Conservation (phyloP, 2,113 vertebrate genomes). For the Lampris incognitus region DNA sequence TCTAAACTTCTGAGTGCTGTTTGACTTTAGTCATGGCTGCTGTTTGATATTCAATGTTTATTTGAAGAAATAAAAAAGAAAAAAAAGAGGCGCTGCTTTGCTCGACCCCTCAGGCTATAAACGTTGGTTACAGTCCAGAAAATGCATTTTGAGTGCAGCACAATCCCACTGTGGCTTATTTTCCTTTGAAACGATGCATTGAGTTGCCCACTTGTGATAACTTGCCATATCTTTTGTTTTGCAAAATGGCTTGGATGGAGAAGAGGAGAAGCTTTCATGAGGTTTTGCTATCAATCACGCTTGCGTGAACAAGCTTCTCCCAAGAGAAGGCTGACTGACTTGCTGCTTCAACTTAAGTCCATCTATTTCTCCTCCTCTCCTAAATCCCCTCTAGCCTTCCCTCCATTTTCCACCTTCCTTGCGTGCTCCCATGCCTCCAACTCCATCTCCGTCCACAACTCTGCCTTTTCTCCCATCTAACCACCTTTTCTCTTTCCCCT, state of each 20-base stretch:
- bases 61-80: slow-evolving; percentile 61
- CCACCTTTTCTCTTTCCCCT: neutral
- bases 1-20: slow-evolving; percentile 66
- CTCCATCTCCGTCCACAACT: neutral
- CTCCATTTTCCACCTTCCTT: slow-evolving; percentile 11
- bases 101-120: slow-evolving; percentile 53
- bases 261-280: slow-evolving; percentile 46
- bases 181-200: slow-evolving; percentile 35
- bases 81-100: slow-evolving; percentile 60
- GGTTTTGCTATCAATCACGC: slow-evolving; percentile 51
- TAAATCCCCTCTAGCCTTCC: neutral
- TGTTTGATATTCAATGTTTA: slow-evolving; percentile 79
- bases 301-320: slow-evolving; percentile 11
- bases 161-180: slow-evolving; percentile 53
- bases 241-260: slow-evolving; percentile 40
- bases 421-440: neutral
- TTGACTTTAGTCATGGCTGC: slow-evolving; percentile 74
- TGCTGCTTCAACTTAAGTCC: neutral
- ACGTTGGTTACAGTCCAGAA: slow-evolving; percentile 47
- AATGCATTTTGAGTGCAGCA: slow-evolving; percentile 55
- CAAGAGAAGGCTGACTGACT: slow-evolving; percentile 24
- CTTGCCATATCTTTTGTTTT: slow-evolving; percentile 15
- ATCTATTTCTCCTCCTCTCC: neutral
- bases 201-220: slow-evolving; percentile 31
- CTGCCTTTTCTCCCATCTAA: neutral